Conservation (phyloP, 1,140 invertebrate genomes). For the Prorops nasuta region DNA sequence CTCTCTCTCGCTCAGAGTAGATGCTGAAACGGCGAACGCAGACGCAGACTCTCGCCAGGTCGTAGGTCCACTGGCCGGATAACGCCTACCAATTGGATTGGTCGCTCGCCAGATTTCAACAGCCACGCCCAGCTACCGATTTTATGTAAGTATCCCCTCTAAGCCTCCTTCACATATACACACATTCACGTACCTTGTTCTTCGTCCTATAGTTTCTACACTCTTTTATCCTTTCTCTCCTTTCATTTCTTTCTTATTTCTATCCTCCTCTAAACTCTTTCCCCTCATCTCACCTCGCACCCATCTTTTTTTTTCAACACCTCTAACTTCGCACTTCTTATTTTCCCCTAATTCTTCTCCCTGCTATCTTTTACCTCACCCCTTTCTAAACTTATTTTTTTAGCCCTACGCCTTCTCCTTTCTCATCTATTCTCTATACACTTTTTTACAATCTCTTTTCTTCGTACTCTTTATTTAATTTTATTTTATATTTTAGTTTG, state of each 20-base stretch:
- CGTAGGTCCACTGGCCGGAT: background rate
- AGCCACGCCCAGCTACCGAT: slow-evolving; percentile 7
- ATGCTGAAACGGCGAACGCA: background rate
- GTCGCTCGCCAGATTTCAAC: slow-evolving; percentile 1
- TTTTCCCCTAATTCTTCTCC: too few relatives aligned
- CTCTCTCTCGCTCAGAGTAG: background rate
- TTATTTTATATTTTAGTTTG: too few relatives aligned
- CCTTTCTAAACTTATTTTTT: slow-evolving; percentile 6
- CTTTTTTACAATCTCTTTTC: too few relatives aligned
- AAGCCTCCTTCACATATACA: background rate
- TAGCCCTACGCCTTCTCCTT: too few relatives aligned
- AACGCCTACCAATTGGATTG: slow-evolving; percentile 18
- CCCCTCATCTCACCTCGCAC: background rate
- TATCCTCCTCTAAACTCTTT: background rate
- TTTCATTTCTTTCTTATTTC: background rate
- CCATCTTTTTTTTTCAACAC: background rate
- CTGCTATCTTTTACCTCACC: background rate
- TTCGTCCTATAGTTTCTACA: background rate
- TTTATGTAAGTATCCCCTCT: background rate
- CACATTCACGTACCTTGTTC: background rate
- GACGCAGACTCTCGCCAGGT: background rate
- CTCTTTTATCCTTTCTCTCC: slow-evolving; percentile 1
- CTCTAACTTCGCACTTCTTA: background rate
- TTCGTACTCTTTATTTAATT: too few relatives aligned
- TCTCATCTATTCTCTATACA: too few relatives aligned